phyloP scores from a whole-genome alignment of 2,797 vertebrate genomes.

The Acipenser transmontanus region DNA sequence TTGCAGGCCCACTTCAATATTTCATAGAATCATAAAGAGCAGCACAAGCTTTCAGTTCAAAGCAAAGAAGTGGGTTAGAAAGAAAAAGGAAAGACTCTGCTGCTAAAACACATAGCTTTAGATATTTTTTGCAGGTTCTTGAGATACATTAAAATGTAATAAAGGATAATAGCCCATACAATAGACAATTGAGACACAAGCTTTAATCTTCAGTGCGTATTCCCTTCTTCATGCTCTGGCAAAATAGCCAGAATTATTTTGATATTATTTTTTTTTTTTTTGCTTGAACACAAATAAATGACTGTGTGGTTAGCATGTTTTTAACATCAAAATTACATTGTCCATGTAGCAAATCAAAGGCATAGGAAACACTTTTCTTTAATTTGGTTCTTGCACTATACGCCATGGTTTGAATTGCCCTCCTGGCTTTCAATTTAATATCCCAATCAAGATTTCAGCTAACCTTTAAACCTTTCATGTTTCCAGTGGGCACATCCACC shows the following conservation, averaged over 20 bases:
- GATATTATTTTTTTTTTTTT: background rate
- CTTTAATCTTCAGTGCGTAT: constrained; percentile 40
- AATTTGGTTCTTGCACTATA: constrained; percentile 3
- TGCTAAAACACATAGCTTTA: background rate
- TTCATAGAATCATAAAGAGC: constrained; percentile 38
- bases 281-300: constrained; percentile 3
- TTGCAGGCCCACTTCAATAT: constrained; percentile 38
- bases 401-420: background rate
- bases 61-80: constrained; percentile 16
- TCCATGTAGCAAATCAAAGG: constrained; percentile 6
- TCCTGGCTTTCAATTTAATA: background rate
- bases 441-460: background rate
- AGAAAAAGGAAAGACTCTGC: constrained; percentile 16
- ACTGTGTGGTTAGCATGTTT: background rate
- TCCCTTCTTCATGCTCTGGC: constrained; percentile 12
- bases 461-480: background rate
- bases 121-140: too few species aligned
- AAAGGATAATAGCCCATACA: too few species aligned
- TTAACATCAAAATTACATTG: background rate
- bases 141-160: too few species aligned
- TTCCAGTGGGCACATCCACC: background rate
- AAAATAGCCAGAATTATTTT: constrained; percentile 2
- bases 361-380: constrained; percentile 5
- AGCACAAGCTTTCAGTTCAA: constrained; percentile 19
- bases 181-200: background rate